A percentile compares a stretch with the other conserved stretches of the same genome.
Evolutionary conservation across 2,113 vertebrate genomes (phyloP).

Genomic region (Formicarius rufipectus): DNA sequence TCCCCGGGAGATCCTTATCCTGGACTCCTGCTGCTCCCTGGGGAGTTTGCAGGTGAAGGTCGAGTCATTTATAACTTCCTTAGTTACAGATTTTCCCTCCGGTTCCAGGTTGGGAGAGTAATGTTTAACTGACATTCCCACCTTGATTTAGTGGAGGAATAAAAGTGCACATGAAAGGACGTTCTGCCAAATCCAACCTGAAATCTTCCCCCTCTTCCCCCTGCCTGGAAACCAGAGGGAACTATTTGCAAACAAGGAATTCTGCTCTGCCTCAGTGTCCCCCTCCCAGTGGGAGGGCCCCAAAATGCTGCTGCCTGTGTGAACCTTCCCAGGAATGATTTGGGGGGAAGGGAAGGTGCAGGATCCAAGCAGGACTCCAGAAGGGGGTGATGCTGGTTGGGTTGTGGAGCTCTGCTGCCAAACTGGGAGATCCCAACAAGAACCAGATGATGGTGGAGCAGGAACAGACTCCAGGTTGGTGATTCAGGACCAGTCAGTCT

Average conservation of each 20-base stretch:
- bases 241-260: fast-evolving
- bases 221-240: not conserved
- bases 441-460: fast-evolving
- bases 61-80: not conserved
- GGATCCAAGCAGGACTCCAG: not conserved
- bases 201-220: not conserved
- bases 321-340: not conserved
- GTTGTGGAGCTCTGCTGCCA: not conserved
- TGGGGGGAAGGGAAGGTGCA: fast-evolving
- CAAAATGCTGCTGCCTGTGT: not conserved
- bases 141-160: not conserved
- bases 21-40: not conserved
- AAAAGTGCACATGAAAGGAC: fast-evolving
- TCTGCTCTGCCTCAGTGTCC: not conserved
- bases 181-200: not conserved
- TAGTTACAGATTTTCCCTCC: not conserved
- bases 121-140: not conserved
- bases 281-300: not conserved
- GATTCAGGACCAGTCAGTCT: not conserved
- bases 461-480: fast-evolving
- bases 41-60: not conserved
- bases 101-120: not conserved
- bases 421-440: fast-evolving
- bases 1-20: not conserved
- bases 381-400: fast-evolving